Conservation (phyloP, 2,888 invertebrate genomes). For the Lobophora halterata region DNA sequence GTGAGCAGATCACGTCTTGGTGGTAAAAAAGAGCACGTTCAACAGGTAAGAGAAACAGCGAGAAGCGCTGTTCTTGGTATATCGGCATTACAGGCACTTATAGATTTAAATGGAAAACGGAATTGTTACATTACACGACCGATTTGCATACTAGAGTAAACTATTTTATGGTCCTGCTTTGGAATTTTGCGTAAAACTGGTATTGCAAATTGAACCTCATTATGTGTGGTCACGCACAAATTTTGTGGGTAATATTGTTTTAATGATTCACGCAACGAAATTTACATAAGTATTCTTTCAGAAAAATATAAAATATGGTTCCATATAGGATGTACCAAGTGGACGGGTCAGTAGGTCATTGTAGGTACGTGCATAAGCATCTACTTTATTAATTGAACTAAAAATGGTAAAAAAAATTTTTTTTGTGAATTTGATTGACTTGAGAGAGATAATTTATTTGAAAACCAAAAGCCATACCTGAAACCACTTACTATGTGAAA, state of each 20-base stretch:
- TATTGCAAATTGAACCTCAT: slow-evolving; percentile 23
- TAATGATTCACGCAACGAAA: slow-evolving; percentile 19
- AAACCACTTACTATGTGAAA: too few species aligned
- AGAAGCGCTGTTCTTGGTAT: slow-evolving; percentile 8
- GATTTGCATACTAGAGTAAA: slow-evolving; percentile 27
- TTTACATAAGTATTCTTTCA: too few species aligned
- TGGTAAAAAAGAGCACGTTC: slow-evolving; percentile 21
- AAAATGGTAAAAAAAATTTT: too few species aligned
- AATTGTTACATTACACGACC: slow-evolving; percentile 18
- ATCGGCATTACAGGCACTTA: slow-evolving; percentile 10
- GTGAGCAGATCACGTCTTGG: slow-evolving; percentile 14
- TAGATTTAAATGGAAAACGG: slow-evolving; percentile 12
- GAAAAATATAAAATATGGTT: too few species aligned
- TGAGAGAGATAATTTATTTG: too few species aligned
- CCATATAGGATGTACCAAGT: too few species aligned
- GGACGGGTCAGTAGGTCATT: too few species aligned
- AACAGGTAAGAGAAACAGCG: slow-evolving; percentile 29
- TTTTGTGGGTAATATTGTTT: slow-evolving; percentile 18
- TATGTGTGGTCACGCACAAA: slow-evolving; percentile 32
- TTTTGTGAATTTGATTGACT: too few species aligned
- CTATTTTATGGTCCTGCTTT: slow-evolving; percentile 18
- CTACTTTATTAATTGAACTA: too few species aligned
- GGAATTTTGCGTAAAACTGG: slow-evolving; percentile 17
- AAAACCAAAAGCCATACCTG: too few species aligned
- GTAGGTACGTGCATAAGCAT: too few species aligned